Evolutionary conservation across 2,888 invertebrate species (phyloP), one percentile per base, ranked within the genome.

Genomic region (Lasioglossum calceatum): DNA sequence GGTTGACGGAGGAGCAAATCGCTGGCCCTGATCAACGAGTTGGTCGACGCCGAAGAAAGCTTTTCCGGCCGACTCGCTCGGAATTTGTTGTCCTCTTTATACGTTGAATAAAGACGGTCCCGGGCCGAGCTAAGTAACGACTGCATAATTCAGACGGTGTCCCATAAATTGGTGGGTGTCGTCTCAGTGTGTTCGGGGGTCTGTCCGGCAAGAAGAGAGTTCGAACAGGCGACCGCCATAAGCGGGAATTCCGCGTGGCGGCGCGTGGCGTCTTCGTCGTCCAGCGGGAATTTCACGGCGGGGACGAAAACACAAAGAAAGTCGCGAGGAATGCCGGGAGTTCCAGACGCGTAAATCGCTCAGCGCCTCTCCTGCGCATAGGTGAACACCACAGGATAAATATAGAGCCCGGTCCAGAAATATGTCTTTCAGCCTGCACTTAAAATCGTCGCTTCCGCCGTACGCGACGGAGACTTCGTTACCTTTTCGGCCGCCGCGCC

Each of bases 261-360:
- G 23, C 54, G 74, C 76, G 78, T 84, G 87, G 84, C 82, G 76
- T 80, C 79, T 42, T 14, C 54, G 58, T 72, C 71, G 54, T 83
- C 81, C 81, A 73, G 58, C 70, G 81, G 39, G 81, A 74, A 84
- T 54, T 78, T 71, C 87, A 85, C 83, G 70, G 71, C 77, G 71
- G 78, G 71, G 54, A 54, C 54, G 54, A 54, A 86, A 88, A 85
- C 88, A 91, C 91, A 91, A 92, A 92, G 91, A 92, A 91, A 89
- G 86, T 90, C 88, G 80, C 81, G 80, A 85, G 87, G 89, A 88
- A 91, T 92, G 93, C 91, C 88, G 87, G 87, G 92, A 92, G 92
- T 92, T 92, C 92, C 93, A 94, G 93, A 94, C 93, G 90, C 92
- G 93, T 94, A 94, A 94, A 93, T 94, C 94, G 92, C 91, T 93